Evolutionary conservation across 2,888 invertebrate genomes (phyloP).

Genomic region (Ichneumoninae sp.): DNA sequence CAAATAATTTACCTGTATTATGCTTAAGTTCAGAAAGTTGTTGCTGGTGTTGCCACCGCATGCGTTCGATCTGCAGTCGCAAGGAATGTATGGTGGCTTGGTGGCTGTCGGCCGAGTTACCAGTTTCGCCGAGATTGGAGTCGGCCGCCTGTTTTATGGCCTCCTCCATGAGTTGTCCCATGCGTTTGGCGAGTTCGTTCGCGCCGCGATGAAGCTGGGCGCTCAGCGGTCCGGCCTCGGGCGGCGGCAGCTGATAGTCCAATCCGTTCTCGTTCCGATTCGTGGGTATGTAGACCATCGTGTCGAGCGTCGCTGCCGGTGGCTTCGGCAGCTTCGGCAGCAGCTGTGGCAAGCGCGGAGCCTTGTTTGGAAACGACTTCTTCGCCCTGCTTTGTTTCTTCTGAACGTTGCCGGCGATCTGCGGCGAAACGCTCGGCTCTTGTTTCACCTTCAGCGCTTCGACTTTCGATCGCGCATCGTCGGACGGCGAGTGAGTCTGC

Average conservation of each 20-base stretch:
- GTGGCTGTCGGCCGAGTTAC: conserved; percentile 76
- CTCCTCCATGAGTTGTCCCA: conserved; percentile 81
- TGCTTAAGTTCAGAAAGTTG: conserved; percentile 91
- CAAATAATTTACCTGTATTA: conserved; percentile 86
- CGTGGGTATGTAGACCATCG: conserved; percentile 72
- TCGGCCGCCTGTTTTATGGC: conserved; percentile 76
- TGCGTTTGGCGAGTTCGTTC: conserved; percentile 77
- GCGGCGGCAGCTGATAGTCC: conserved; percentile 77
- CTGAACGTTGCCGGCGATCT: conserved; percentile 10
- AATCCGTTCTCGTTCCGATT: conserved; percentile 58
- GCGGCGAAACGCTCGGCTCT: conserved; percentile 50
- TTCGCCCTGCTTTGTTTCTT: conserved; percentile 81
- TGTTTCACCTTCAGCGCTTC: conserved; percentile 37
- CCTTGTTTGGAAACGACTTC: conserved; percentile 83
- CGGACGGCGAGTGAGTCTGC: conserved; percentile 4
- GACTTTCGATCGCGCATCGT: conserved; percentile 40
- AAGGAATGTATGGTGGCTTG: conserved; percentile 88
- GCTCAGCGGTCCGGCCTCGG: conserved; percentile 81
- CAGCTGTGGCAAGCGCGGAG: conserved; percentile 70
- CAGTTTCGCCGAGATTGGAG: conserved; percentile 55
- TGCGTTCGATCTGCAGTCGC: conserved; percentile 89
- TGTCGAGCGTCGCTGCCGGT: conserved; percentile 65
- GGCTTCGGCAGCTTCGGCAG: conserved; percentile 64
- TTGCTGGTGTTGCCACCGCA: conserved; percentile 90
- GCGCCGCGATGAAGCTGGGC: conserved; percentile 77